Conservation (phyloP, 1,140 invertebrate species). For the Coenobita brevimanus region DNA sequence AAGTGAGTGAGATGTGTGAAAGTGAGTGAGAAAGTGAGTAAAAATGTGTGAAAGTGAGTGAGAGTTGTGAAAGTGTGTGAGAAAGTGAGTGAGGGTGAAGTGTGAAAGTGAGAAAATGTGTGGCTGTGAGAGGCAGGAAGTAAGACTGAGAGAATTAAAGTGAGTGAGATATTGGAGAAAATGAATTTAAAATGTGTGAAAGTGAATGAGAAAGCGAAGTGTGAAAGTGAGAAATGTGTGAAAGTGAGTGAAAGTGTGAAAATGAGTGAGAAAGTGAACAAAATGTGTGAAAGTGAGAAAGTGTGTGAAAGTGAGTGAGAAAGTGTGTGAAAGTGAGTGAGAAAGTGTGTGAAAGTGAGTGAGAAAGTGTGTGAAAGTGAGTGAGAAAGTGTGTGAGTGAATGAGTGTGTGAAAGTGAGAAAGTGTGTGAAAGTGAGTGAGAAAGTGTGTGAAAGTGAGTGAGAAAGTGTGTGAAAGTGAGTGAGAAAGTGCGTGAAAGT, state of each 20-base stretch:
- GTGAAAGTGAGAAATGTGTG: not conserved
- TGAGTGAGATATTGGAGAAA: not conserved
- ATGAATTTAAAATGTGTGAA: not conserved
- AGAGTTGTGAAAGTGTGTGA: not conserved
- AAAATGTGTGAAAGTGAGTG: not conserved
- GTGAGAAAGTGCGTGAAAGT: too few species aligned
- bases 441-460: too few species aligned
- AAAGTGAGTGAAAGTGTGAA: not conserved
- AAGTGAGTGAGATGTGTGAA: not conserved
- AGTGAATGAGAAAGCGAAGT: not conserved
- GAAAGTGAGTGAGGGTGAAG: not conserved
- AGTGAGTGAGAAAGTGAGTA: not conserved
- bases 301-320: too few species aligned
- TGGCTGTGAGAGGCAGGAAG: not conserved
- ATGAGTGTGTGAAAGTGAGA: not conserved
- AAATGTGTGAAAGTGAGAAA: not conserved
- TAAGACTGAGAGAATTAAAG: constrained; percentile 2
- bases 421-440: not conserved
- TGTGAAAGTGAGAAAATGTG: not conserved
- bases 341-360: too few species aligned
- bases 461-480: too few species aligned
- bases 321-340: too few species aligned
- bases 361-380: too few species aligned
- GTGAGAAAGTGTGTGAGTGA: not conserved
- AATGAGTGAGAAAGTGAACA: not conserved